Percentiles rank a stretch among this genome's conserved stretches.
phyloP scores from a whole-genome alignment of 2,888 invertebrate species.

The Dynastes tityus region DNA sequence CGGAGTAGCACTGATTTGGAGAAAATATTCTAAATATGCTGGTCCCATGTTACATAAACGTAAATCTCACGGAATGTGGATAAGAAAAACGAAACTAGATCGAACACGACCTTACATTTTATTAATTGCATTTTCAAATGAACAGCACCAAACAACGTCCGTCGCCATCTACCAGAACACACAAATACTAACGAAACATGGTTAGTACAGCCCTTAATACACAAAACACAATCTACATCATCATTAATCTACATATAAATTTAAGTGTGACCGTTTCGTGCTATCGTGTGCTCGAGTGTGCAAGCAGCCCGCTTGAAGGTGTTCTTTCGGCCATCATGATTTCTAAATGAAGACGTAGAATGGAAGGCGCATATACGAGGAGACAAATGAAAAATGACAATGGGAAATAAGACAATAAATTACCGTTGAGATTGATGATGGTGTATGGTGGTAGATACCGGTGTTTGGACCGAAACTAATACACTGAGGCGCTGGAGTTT shows the following conservation, averaged over 20 bases:
- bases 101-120: slow-evolving; percentile 31
- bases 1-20: background rate
- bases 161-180: slow-evolving; percentile 12
- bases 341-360: slow-evolving; percentile 62
- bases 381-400: slow-evolving; percentile 64
- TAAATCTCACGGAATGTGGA: background rate
- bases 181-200: slow-evolving; percentile 56
- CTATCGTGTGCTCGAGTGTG: slow-evolving; percentile 38
- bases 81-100: slow-evolving; percentile 2
- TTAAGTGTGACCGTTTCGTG: slow-evolving; percentile 60
- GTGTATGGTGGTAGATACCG: slow-evolving; percentile 54
- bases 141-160: slow-evolving; percentile 57
- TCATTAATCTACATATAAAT: slow-evolving; percentile 60
- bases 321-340: slow-evolving; percentile 59
- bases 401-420: slow-evolving; percentile 68
- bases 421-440: slow-evolving; percentile 67
- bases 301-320: slow-evolving; percentile 54
- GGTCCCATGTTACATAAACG: background rate
- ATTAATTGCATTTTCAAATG: slow-evolving; percentile 59
- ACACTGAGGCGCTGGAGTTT: slow-evolving; percentile 51
- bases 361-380: slow-evolving; percentile 54
- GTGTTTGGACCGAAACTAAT: slow-evolving; percentile 64
- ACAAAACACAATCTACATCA: slow-evolving; percentile 53
- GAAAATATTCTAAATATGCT: background rate
- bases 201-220: slow-evolving; percentile 59